Conservation (phyloP, 2,113 vertebrate species). For the Oncorhynchus masou region DNA sequence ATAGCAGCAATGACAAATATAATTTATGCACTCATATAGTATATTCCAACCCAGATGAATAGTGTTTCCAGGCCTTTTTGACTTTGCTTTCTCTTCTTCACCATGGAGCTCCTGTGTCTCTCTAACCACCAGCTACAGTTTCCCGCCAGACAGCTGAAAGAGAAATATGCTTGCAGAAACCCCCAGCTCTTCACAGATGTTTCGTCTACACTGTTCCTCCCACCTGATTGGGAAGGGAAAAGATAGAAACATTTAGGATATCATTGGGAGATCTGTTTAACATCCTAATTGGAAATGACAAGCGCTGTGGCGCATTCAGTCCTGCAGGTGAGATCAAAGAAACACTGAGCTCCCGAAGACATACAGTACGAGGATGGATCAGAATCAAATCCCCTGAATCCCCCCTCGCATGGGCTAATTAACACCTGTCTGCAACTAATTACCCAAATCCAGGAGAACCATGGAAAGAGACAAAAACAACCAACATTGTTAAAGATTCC, state of each 20-base stretch:
- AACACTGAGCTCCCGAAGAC: too few species aligned
- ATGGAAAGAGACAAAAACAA: constrained; percentile 14
- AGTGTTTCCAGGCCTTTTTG: neutral
- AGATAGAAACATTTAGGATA: constrained; percentile 30
- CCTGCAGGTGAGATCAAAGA: constrained; percentile 35
- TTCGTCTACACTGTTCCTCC: constrained; percentile 54
- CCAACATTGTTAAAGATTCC: constrained; percentile 30
- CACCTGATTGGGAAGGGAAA: constrained; percentile 47
- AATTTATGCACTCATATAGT: too few species aligned
- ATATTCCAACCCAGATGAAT: neutral
- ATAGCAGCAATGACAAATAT: neutral
- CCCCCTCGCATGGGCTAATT: constrained; percentile 56
- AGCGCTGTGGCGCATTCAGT: constrained; percentile 53
- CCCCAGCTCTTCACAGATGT: constrained; percentile 40
- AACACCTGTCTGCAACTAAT: constrained; percentile 66
- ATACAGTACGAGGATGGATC: constrained; percentile 32
- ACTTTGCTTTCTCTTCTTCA: neutral
- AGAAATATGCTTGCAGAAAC: constrained; percentile 39
- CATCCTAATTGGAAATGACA: constrained; percentile 71
- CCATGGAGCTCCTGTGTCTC: neutral
- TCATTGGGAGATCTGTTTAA: constrained; percentile 61
- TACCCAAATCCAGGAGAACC: constrained; percentile 45
- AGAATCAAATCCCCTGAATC: constrained; percentile 42
- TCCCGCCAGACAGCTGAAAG: constrained; percentile 47
- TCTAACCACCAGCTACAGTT: constrained; percentile 6